Base-by-base conservation (phyloP, 2,888 invertebrate species). In the Athalia rosae region DNA sequence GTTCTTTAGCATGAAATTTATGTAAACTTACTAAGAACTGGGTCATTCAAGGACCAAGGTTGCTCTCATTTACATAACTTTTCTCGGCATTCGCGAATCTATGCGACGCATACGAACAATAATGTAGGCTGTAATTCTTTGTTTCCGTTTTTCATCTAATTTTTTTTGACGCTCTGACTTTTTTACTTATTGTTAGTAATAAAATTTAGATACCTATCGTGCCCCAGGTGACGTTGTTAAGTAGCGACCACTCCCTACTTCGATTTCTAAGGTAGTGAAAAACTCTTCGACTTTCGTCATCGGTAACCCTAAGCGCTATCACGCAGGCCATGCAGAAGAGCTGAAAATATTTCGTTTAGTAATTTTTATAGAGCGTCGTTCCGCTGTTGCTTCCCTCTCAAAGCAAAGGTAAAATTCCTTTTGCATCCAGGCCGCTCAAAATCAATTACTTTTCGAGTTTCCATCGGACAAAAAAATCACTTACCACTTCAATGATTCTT, bases 161-260 rank as follows among this genome's bases (percentile, higher is more conserved):
- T 59, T 59, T 59, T 59, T 59, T 7, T n/a, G 3, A 13, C 28
- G 28, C 15, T 7, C 43, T 43, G 4, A n/a, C 41, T 62, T 62
- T 28, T 61, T 28, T 7, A 4, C 28, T 61, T 7, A 6, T 41
- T 41, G 9, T 9, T 56, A 13, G 7, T 9, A 3, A n/a, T 59
- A 43, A 45, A 45, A 63, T 8, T 1, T n/a, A 69, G 4, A 77
- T 84, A 89, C 95, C 95, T 58, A 94, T 92, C 45, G 92, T 91
- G 85, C 94, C 94, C 94, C 95, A 95, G 0, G 95, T 95, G 81
- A 95, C 92, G 66, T 94, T 95, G 83, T 93, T 94, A 80, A 95
- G 91, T 48, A 95, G 91, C 53, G 94, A 93, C 95, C 95, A 95
- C 90, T 95, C 95, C 64, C 94, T 91, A 47, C 95, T 95, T 78